Percentiles rank a stretch among this genome's conserved stretches.
These are phyloP conservation scores for Anastrepha ludens DNA, from an alignment of 1,140 invertebrate genomes.

Conservation along the genomic window DNA sequence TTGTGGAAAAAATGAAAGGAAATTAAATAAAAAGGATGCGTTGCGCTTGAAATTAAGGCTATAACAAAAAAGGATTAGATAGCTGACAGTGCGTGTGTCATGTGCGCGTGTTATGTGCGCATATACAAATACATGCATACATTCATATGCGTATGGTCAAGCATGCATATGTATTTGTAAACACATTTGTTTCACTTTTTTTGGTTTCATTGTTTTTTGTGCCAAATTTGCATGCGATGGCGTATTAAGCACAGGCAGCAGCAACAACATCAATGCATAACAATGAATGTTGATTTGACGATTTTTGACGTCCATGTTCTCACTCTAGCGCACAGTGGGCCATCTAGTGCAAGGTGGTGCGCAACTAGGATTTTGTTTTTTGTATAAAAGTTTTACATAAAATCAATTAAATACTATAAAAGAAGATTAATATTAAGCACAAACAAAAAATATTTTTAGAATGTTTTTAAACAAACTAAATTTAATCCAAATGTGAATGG, in stretches of 20 bases:
- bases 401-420: too few species aligned
- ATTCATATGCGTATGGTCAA: not conserved
- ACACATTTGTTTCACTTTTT: too few species aligned
- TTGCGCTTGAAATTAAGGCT: constrained; percentile 19
- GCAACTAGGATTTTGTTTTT: too few species aligned
- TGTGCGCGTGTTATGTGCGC: not conserved
- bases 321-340: not conserved
- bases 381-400: too few species aligned
- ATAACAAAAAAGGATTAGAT: constrained; percentile 31
- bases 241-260: constrained; percentile 28
- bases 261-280: constrained; percentile 16
- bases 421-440: too few species aligned
- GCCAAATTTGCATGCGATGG: not conserved
- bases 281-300: constrained; percentile 35
- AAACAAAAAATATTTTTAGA: too few species aligned
- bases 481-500: too few species aligned
- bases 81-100: not conserved
- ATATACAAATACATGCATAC: not conserved
- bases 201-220: not conserved
- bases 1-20: constrained; percentile 35
- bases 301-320: not conserved
- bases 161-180: too few species aligned
- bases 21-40: constrained; percentile 54
- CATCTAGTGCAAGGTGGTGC: not conserved
- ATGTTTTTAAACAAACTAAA: too few species aligned